phyloP scores from a whole-genome alignment of 2,113 vertebrate species.

The Hippolais icterina region DNA sequence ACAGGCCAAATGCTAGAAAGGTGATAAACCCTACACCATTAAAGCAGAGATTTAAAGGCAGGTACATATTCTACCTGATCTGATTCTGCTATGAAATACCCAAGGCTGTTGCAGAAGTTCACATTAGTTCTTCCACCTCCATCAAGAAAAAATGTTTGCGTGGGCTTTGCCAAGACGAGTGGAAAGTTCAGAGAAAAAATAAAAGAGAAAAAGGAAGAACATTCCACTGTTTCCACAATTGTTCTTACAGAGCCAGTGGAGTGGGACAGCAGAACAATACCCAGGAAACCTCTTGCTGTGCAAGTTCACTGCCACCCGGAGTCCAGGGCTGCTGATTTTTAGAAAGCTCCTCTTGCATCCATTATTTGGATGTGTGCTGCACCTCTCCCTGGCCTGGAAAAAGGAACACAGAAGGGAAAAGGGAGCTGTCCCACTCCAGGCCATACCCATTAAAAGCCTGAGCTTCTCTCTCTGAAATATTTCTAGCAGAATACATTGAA shows the following conservation, averaged over 20 bases:
- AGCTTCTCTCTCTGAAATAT: background rate
- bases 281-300: background rate
- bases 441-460: background rate
- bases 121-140: background rate
- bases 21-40: background rate
- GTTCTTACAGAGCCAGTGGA: background rate
- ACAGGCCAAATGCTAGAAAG: background rate
- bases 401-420: background rate
- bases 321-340: background rate
- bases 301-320: background rate
- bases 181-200: background rate
- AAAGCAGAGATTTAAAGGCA: background rate
- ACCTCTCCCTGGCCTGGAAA: background rate
- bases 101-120: background rate
- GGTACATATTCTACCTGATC: background rate
- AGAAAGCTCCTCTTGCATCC: background rate
- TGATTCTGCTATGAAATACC: background rate
- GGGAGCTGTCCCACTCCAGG: background rate
- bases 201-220: background rate
- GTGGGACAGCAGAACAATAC: accelerated
- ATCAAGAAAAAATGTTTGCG: background rate
- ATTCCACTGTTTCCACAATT: background rate
- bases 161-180: background rate
- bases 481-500: background rate
- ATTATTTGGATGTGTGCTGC: background rate